Evolutionary conservation across 2,888 invertebrate species (phyloP), one percentile per base, ranked within the genome.

Genomic region (Oxyscelio sp.): DNA sequence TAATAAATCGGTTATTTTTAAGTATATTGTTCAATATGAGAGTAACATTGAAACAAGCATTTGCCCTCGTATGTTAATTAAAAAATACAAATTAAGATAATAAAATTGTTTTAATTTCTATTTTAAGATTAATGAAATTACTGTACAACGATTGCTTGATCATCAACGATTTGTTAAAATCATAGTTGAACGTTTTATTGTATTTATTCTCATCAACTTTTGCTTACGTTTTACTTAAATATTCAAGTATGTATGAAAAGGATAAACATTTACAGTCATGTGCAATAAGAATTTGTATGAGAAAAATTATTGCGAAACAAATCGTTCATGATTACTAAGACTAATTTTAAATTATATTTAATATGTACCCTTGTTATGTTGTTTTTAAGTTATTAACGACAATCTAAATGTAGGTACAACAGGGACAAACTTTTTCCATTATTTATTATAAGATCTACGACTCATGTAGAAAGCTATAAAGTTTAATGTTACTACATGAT

Each of bases 11-110:
- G 5, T 17, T n/a, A n/a, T 21, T 38, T 58, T 58, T 38, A 38
- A 6, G 13, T 11, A 48, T 31, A 45, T 27, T 48, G 11, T 17
- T 13, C 8, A 24, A 38, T 48, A 17, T n/a, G 17, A 38, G 9
- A 54, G 91, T 90, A 90, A 92, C 91, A 90, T 92, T 92, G 91
- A 91, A 92, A 91, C 90, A 90, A 91, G 70, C 89, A 90, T 86
- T 85, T 89, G 88, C 88, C 85, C 86, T 85, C 52, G 83, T 87
- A 79, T 89, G 81, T 27, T 50, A 52, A 74, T 17, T 34, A 70
- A 2, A 34, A 34, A 34, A 34, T 1, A 56, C 19, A 8, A 19
- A n/a, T 56, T 65, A 34, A 50, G 24, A 65, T 21, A 21, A 43
- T 56, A 6, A n/a, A 50, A n/a, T 45, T 59, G 48, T 63, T 63